Conservation (phyloP, 2,797 vertebrate species). For the Salmo trutta region DNA sequence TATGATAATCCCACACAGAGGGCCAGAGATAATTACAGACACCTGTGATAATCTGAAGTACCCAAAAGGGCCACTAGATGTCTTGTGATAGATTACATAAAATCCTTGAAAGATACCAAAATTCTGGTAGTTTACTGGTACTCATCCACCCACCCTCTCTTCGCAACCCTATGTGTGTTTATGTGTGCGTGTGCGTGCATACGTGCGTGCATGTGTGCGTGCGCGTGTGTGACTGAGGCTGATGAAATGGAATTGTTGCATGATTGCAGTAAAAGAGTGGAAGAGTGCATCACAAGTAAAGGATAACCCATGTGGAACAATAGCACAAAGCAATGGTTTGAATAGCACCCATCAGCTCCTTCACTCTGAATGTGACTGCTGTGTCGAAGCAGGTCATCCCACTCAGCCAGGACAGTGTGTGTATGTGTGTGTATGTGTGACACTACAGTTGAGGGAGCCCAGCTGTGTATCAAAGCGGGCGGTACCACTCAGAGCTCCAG, state of each 20-base stretch:
- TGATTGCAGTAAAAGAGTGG: background rate
- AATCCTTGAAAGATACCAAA: too few relatives aligned
- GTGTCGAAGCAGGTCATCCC: background rate
- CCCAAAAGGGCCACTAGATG: too few relatives aligned
- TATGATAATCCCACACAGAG: too few relatives aligned
- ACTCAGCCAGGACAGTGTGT: background rate
- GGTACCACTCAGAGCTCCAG: constrained; percentile 14
- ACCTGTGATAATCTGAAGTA: too few relatives aligned
- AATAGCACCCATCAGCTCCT: constrained; percentile 1
- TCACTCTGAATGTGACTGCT: background rate
- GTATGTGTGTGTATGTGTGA: background rate
- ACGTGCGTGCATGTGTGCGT: constrained; percentile 3
- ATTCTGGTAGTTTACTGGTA: too few relatives aligned
- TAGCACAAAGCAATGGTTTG: background rate
- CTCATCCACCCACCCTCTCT: too few relatives aligned
- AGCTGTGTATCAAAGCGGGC: constrained; percentile 3
- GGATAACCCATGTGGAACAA: background rate
- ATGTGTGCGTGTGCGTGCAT: background rate
- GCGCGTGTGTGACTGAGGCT: background rate
- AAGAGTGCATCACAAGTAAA: background rate
- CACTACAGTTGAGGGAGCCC: constrained; percentile 19
- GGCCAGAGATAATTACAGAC: too few relatives aligned
- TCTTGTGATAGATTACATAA: too few relatives aligned
- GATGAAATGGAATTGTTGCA: background rate
- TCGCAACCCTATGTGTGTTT: too few relatives aligned